Evolutionary conservation across 1,140 invertebrate species (phyloP), one percentile per base, ranked within the genome.

Genomic region (Solenopsis fugax): DNA sequence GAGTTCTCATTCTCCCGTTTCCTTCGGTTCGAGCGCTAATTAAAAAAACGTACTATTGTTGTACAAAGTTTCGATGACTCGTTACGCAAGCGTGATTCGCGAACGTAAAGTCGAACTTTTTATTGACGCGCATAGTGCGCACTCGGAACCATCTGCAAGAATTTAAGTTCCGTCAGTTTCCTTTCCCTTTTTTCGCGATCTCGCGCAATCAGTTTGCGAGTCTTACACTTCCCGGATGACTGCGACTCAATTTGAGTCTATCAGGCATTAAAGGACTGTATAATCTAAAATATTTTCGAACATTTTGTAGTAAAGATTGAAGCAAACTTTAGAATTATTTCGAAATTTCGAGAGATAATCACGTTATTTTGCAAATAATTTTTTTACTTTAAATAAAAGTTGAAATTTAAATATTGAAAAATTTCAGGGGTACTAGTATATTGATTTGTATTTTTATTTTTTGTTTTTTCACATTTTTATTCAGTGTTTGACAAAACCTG

Each of bases 1-100:
- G n/a, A 82, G n/a, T 84, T 84, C 69, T 60, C 54, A 62, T 73
- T 75, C 54, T 75, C 37, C 18, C 12, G 18, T 84, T 84, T 48
- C 41, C 24, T 60, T 84, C n/a, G 60, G n/a, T 10, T 41, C 13
- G n/a, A n/a, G 48, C 18, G 10, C 41, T 82, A 54, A 82, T 73
- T 84, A 60, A 50, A 84, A 82, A 82, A 73, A 48, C 21, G 21
- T 21, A 21, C 62, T 37, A 45, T 60, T 75, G 54, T 60, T 84
- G 41, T 75, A 24, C 54, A 21, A 84, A 84, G 52, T 82, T 82
- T 60, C 67, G 13, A 73, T 45, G 54, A 50, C 54, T 73, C 29
- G 77, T 48, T 71, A 37, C 21, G 60, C 24, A 60, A 82, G 45
- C 54, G 45, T 41, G 41, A n/a, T 24, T 48, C 52, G 18, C 10